Evolutionary conservation across 2,797 vertebrate genomes (phyloP).

Genomic region (Sebastes elongatus): DNA sequence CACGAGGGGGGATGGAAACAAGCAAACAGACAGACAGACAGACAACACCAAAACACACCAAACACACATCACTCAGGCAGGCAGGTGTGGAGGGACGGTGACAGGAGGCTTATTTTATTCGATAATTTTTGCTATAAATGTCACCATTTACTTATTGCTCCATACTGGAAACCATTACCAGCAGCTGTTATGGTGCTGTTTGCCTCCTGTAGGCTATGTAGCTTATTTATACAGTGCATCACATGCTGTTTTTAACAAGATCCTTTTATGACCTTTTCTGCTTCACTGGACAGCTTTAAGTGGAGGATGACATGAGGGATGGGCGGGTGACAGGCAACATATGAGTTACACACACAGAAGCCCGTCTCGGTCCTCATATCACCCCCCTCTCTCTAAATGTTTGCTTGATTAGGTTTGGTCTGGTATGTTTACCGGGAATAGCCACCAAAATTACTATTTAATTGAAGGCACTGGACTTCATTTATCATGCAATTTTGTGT

Average conservation of each 20-base stretch:
- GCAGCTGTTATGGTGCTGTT: not conserved
- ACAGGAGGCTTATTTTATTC: not conserved
- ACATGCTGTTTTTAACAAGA: not conserved
- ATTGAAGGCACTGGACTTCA: not conserved
- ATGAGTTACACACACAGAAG: constrained; percentile 2
- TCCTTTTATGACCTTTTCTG: constrained; percentile 49
- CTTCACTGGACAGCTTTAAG: constrained; percentile 38
- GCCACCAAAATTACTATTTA: not conserved
- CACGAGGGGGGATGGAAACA: too few relatives aligned
- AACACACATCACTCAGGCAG: too few relatives aligned
- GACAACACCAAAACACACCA: too few relatives aligned
- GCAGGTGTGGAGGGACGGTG: too few relatives aligned
- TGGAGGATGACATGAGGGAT: not conserved
- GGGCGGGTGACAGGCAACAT: not conserved
- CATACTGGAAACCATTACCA: not conserved
- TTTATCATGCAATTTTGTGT: not conserved
- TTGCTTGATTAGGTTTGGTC: not conserved
- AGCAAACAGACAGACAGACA: too few relatives aligned
- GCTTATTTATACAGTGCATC: not conserved
- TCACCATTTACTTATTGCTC: not conserved
- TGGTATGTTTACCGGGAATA: not conserved
- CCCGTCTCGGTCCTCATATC: not conserved
- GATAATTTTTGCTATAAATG: not conserved
- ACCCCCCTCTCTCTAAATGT: not conserved
- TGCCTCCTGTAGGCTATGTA: not conserved